These are phyloP conservation scores for Mormyrus hasselquistii DNA, from an alignment of 2,797 vertebrate species.

Conservation along the genomic window DNA sequence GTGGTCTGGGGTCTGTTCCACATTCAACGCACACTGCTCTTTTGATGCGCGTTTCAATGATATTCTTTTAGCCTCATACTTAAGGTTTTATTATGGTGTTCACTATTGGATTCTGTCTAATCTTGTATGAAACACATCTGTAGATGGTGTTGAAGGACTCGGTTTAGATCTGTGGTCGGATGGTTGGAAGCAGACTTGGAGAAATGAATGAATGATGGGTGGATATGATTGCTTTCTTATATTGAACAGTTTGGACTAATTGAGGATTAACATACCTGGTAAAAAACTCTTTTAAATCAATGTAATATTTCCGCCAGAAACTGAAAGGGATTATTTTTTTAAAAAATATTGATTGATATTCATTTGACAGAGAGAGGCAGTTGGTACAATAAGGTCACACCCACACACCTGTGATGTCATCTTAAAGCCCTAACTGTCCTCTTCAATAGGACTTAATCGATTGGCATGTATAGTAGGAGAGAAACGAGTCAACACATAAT, in stretches of 20 bases:
- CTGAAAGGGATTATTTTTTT: not conserved
- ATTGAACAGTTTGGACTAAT: not conserved
- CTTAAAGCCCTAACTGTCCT: not conserved
- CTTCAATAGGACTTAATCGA: not conserved
- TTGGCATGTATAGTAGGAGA: not conserved
- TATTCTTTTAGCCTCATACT: not conserved
- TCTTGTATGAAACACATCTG: not conserved
- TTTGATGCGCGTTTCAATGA: not conserved
- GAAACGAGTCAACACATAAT: not conserved
- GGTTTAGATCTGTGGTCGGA: not conserved
- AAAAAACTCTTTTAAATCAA: not conserved
- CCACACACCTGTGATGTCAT: not conserved
- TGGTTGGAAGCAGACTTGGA: not conserved
- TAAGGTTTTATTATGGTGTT: not conserved
- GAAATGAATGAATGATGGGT: not conserved
- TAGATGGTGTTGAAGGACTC: not conserved
- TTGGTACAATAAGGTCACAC: not conserved
- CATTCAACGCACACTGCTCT: not conserved
- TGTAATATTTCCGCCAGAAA: not conserved
- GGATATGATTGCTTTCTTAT: not conserved
- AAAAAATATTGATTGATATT: not conserved
- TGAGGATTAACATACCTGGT: not conserved
- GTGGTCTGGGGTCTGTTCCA: not conserved
- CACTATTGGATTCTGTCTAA: not conserved
- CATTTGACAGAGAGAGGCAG: not conserved